These are phyloP conservation scores for Apodemia hepburni DNA, from an alignment of 2,888 invertebrate genomes.

Conservation along the genomic window DNA sequence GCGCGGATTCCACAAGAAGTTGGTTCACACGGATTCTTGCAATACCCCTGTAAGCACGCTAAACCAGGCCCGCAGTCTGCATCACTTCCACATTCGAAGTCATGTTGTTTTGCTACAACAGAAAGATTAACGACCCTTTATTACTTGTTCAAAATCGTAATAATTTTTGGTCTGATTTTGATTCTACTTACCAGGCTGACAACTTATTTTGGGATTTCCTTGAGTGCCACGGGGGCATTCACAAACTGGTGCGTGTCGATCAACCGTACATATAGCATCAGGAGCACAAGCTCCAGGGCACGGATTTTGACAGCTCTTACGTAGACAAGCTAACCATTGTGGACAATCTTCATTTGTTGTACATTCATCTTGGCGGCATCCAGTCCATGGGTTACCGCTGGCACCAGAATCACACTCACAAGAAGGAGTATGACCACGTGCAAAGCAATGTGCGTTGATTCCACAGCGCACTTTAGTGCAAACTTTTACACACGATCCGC, in stretches of 20 bases:
- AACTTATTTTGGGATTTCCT: constrained; percentile 87
- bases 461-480: constrained; percentile 91
- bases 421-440: constrained; percentile 88
- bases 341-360: constrained; percentile 87
- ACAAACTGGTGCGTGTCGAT: constrained; percentile 88
- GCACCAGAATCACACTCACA: constrained; percentile 89
- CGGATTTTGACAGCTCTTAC: constrained; percentile 90
- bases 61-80: constrained; percentile 92
- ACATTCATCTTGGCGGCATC: constrained; percentile 90
- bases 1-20: constrained; percentile 91
- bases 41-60: constrained; percentile 89
- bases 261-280: constrained; percentile 87
- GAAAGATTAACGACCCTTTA: constrained; percentile 16
- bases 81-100: constrained; percentile 87
- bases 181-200: constrained; percentile 72
- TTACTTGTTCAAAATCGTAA: neutral
- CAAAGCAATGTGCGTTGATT: constrained; percentile 86
- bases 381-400: constrained; percentile 89
- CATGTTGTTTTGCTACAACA: constrained; percentile 56
- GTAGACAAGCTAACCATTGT: constrained; percentile 87
- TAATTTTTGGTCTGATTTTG: neutral
- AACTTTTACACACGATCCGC: constrained; percentile 89
- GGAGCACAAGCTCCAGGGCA: constrained; percentile 92
- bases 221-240: constrained; percentile 90
- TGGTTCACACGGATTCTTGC: constrained; percentile 89